Evolutionary conservation across 2,888 invertebrate species (phyloP).

Genomic region (Trichopria drosophilae): DNA sequence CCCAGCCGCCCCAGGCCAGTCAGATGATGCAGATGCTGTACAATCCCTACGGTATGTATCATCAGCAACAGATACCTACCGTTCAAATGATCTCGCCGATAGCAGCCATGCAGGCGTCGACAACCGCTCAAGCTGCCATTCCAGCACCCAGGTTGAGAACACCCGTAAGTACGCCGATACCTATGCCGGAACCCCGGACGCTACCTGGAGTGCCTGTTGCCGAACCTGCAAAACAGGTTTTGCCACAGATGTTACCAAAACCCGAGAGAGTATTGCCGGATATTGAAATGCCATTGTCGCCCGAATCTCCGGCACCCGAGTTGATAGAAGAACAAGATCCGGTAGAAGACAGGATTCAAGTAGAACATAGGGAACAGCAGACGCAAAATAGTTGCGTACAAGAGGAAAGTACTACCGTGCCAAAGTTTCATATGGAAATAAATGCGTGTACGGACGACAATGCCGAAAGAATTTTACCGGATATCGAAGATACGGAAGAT

Average conservation of each 20-base stretch:
- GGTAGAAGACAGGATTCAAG: constrained; percentile 23
- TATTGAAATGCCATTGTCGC: constrained; percentile 40
- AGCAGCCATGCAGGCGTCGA: constrained; percentile 53
- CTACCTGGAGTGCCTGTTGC: constrained; percentile 23
- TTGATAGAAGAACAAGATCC: constrained; percentile 18
- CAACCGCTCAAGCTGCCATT: too few relatives aligned
- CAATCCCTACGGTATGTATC: constrained; percentile 61
- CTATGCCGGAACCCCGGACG: too few relatives aligned
- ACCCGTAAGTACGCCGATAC: too few relatives aligned
- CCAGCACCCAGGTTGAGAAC: too few relatives aligned
- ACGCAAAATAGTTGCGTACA: constrained; percentile 31
- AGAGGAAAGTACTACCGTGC: constrained; percentile 26
- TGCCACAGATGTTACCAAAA: constrained; percentile 41
- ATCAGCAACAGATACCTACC: constrained; percentile 61
- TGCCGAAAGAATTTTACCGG: constrained; percentile 47
- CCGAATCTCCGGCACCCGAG: constrained; percentile 27
- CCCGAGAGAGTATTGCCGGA: constrained; percentile 47
- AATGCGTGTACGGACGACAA: constrained; percentile 47
- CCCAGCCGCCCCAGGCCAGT: constrained; percentile 59
- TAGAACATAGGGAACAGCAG: constrained; percentile 42
- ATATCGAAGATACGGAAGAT: constrained; percentile 42
- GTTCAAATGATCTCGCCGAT: constrained; percentile 61
- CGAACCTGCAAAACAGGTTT: constrained; percentile 41
- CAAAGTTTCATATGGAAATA: constrained; percentile 1
- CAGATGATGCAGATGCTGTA: constrained; percentile 61